These are phyloP conservation scores for Danio choprae DNA, from an alignment of 2,797 vertebrate genomes.

Conservation along the genomic window DNA sequence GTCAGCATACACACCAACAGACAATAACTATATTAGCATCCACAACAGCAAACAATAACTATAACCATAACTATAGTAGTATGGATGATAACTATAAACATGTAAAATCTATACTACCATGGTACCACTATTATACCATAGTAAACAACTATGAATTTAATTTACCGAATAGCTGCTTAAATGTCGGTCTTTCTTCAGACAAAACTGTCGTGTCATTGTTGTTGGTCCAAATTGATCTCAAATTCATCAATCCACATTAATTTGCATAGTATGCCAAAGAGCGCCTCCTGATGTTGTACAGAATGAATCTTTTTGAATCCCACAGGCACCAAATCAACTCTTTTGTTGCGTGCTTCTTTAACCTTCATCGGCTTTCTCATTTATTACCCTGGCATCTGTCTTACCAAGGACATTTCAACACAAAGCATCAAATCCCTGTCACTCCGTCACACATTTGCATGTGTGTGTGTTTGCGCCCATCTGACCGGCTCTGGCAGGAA, in stretches of 20 bases:
- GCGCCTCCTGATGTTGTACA: background rate
- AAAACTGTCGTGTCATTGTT: background rate
- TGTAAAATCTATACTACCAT: too few relatives aligned
- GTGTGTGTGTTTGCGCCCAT: slow-evolving; percentile 52
- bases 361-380: background rate
- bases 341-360: background rate
- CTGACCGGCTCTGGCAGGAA: slow-evolving; percentile 51
- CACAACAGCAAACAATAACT: too few relatives aligned
- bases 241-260: background rate
- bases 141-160: too few relatives aligned
- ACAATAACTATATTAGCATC: too few relatives aligned
- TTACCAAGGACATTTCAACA: slow-evolving; percentile 26
- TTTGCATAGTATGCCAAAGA: background rate
- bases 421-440: slow-evolving; percentile 32
- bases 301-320: background rate
- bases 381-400: background rate
- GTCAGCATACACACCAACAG: too few relatives aligned
- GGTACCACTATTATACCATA: too few relatives aligned
- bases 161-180: background rate
- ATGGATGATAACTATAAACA: too few relatives aligned
- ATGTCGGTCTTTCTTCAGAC: background rate
- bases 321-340: background rate
- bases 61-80: too few relatives aligned
- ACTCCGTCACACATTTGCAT: slow-evolving; percentile 51
- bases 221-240: background rate